These are phyloP conservation scores for Brachyalestes nurse DNA, from an alignment of 2,797 vertebrate genomes.

Conservation along the genomic window DNA sequence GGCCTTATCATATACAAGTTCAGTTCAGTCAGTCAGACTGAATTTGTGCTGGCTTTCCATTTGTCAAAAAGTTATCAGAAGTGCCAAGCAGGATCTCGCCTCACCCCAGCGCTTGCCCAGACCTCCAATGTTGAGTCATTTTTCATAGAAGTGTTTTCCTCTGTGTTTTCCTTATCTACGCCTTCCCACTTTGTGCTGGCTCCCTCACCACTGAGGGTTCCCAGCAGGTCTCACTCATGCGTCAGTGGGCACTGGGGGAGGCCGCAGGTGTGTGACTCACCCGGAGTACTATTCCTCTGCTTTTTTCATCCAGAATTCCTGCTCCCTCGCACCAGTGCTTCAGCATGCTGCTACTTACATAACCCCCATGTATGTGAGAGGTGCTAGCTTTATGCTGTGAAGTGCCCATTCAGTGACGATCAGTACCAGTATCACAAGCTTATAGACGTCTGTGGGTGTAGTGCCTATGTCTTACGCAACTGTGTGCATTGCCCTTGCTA, in stretches of 20 bases:
- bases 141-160: not conserved
- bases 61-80: not conserved
- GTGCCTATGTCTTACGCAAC: not conserved
- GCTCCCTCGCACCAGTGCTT: slow-evolving; percentile 20
- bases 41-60: not conserved
- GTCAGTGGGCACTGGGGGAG: slow-evolving; percentile 19
- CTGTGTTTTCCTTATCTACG: not conserved
- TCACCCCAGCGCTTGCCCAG: not conserved
- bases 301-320: slow-evolving; percentile 8
- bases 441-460: not conserved
- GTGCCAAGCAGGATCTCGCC: not conserved
- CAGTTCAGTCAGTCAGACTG: not conserved
- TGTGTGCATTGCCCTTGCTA: not conserved
- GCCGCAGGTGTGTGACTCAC: slow-evolving; percentile 43
- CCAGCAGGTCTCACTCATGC: slow-evolving; percentile 8
- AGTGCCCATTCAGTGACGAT: not conserved
- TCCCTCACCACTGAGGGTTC: slow-evolving; percentile 25
- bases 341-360: slow-evolving; percentile 2
- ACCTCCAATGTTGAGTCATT: not conserved
- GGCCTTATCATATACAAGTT: not conserved
- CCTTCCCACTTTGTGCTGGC: not conserved
- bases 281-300: not conserved
- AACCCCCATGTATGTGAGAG: slow-evolving; percentile 4
- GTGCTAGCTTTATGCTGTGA: slow-evolving; percentile 16
- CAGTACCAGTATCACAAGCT: not conserved